These are phyloP conservation scores for Chelonoidis abingdonii DNA, from an alignment of 2,113 vertebrate species.

Conservation along the genomic window DNA sequence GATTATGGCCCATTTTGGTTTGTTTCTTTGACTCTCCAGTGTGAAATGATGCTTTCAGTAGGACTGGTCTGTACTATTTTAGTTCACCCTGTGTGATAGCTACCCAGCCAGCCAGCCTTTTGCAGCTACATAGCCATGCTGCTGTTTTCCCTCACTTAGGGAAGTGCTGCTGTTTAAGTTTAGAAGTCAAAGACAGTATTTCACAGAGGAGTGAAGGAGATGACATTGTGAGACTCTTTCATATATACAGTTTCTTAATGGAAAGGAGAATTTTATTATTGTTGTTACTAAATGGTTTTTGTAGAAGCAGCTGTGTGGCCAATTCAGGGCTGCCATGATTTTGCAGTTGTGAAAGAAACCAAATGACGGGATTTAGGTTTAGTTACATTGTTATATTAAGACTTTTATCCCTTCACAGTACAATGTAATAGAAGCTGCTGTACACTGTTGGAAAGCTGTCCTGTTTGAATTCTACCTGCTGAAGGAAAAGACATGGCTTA, in stretches of 20 bases:
- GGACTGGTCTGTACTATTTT: background rate
- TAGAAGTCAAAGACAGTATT: background rate
- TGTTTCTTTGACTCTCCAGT: background rate
- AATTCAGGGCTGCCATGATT: background rate
- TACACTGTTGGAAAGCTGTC: background rate
- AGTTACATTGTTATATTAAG: background rate
- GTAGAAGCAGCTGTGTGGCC: background rate
- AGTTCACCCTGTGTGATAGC: background rate
- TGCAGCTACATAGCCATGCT: background rate
- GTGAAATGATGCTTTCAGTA: background rate
- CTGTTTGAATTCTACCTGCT: background rate
- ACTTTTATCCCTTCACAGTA: background rate
- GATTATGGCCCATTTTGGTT: background rate
- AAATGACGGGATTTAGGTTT: background rate
- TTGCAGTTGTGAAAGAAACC: background rate
- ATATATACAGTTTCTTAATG: background rate
- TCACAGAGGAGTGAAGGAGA: background rate
- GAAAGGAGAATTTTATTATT: background rate
- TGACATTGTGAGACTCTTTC: background rate
- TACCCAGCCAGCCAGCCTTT: background rate
- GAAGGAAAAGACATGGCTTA: background rate
- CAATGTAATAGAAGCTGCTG: background rate
- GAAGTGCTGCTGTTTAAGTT: background rate
- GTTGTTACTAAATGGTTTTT: background rate
- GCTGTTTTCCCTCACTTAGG: background rate